These are phyloP conservation scores for Pseudomyrmex gracilis DNA, from an alignment of 1,140 invertebrate species.

Conservation along the genomic window DNA sequence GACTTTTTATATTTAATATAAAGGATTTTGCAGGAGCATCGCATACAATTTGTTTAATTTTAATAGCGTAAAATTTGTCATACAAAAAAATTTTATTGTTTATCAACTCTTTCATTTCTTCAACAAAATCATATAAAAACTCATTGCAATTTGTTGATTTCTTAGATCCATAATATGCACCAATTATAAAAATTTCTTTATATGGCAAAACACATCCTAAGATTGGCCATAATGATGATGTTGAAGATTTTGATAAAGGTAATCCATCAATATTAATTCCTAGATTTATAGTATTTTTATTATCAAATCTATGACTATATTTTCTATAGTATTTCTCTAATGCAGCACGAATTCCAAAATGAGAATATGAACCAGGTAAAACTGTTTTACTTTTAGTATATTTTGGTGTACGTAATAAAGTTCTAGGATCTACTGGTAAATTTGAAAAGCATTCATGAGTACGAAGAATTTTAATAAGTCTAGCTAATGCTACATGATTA, in stretches of 20 bases:
- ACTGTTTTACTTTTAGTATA: background rate
- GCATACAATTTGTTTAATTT: background rate
- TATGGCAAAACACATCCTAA: background rate
- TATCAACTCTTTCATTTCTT: background rate
- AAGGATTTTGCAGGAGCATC: background rate
- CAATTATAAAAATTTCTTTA: slow-evolving; percentile 7
- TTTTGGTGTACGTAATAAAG: background rate
- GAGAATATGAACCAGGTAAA: background rate
- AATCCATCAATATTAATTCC: background rate
- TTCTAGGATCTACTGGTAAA: background rate
- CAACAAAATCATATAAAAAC: background rate
- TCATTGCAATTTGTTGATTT: background rate
- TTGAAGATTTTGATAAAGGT: slow-evolving; percentile 8
- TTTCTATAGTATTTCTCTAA: background rate
- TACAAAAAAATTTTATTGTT: background rate
- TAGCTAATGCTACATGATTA: background rate
- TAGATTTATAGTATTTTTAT: background rate
- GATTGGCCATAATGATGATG: background rate
- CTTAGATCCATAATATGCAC: background rate
- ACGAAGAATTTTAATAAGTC: background rate
- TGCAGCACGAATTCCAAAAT: background rate
- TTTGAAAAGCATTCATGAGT: background rate
- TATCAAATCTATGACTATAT: background rate
- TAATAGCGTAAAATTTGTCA: background rate
- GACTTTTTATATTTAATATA: background rate